Evolutionary conservation across 2,113 vertebrate species (phyloP), one percentile per base, ranked within the genome.

Genomic region (Xenopus borealis): DNA sequence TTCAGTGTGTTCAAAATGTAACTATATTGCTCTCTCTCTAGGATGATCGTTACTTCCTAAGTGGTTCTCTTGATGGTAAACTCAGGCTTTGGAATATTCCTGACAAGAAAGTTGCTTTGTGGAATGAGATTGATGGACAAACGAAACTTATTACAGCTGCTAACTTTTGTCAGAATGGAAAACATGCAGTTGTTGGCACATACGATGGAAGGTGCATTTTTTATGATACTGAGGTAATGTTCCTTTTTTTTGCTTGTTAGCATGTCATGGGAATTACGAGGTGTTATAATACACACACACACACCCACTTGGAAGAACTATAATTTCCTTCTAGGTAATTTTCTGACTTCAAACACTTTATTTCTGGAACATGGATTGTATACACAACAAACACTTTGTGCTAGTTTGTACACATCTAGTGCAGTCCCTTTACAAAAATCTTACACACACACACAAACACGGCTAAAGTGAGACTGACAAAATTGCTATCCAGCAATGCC

Each of bases 131-230:
- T 72, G 97, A 99, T 18, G 97, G 97, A 17, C 95, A 97, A 81
- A 99, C 97, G 1, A 96, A 97, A 65, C 88, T 99, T 81, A 99
- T 99, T 80, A 99, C 97, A n/a, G 97, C 97, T 23, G 97, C 97
- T 27, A 99, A 99, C 86, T 99, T 99, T 89, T 99, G 97, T 85
- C 97, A 99, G 83, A 99, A 99, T 33, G 97, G 97, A 75, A 98
- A 98, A 85, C 98, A 98, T 0, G 97, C 97, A 0, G 97, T 99
- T 63, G 99, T 99, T 46, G 97, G 97, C 65, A 99, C 97, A 4
- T 99, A 99, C 0, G 97, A 99, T 45, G 97, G 97, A 18, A 91
- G 97, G 53, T 99, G 97, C 86, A 98, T 99, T 83, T 99, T 99
- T 87, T 99, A 99, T 67, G 97, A 99, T 84, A 99, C 97, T 0